phyloP scores from a whole-genome alignment of 2,888 invertebrate species.

The Drosophila greeni region DNA sequence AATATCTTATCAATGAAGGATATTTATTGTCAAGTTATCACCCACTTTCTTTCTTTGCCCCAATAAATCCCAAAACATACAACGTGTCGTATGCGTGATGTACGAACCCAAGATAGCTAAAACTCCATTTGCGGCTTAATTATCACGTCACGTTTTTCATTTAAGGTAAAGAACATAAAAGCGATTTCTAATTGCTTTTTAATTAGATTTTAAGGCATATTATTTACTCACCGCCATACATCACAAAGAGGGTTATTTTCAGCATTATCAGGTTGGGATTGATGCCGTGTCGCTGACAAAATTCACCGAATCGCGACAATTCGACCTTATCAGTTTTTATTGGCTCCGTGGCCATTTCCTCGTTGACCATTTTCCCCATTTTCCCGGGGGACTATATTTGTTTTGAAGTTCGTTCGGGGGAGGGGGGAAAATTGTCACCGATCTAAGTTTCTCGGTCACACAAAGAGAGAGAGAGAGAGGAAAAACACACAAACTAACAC shows the following conservation, averaged over 20 bases:
- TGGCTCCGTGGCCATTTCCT: slow-evolving; percentile 69
- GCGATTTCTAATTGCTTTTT: slow-evolving; percentile 55
- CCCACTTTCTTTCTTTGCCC: neutral
- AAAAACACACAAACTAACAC: slow-evolving; percentile 5
- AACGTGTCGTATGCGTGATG: slow-evolving; percentile 41
- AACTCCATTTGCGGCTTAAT: slow-evolving; percentile 2
- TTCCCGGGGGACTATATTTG: slow-evolving; percentile 25
- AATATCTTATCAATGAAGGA: neutral
- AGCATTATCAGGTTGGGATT: slow-evolving; percentile 89
- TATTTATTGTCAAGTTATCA: slow-evolving; percentile 16
- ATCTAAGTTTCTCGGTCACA: slow-evolving; percentile 48
- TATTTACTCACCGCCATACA: slow-evolving; percentile 86
- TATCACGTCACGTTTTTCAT: slow-evolving; percentile 4
- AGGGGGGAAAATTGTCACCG: slow-evolving; percentile 53
- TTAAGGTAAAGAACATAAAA: neutral
- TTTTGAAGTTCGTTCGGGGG: slow-evolving; percentile 67
- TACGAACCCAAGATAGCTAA: neutral
- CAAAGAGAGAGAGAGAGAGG: slow-evolving; percentile 13
- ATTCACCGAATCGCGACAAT: slow-evolving; percentile 75
- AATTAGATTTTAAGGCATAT: slow-evolving; percentile 38
- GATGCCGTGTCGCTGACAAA: slow-evolving; percentile 81
- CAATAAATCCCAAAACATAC: neutral
- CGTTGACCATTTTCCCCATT: slow-evolving; percentile 77
- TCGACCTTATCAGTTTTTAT: slow-evolving; percentile 69
- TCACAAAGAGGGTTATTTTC: slow-evolving; percentile 89